phyloP scores from a whole-genome alignment of 2,888 invertebrate genomes.

The Agrotis clavis region DNA sequence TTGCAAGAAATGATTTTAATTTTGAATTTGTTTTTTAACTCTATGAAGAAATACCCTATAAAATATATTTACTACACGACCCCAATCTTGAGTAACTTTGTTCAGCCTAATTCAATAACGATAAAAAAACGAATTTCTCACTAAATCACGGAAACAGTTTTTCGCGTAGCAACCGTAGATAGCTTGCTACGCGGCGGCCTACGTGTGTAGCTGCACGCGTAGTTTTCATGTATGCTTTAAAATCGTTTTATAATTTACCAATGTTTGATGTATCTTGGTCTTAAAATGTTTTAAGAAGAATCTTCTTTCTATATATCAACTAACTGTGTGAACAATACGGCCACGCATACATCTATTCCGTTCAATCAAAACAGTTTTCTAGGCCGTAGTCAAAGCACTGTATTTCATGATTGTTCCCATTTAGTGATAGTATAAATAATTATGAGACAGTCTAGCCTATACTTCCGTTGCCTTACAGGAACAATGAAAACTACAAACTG shows the following conservation, averaged over 20 bases:
- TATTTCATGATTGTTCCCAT: conserved; percentile 13
- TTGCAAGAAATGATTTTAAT: too few relatives aligned
- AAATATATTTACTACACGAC: not conserved
- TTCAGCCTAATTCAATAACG: not conserved
- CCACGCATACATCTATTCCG: not conserved
- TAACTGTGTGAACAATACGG: not conserved
- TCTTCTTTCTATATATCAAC: not conserved
- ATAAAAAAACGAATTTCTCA: not conserved
- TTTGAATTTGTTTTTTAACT: too few relatives aligned
- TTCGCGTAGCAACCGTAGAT: conserved; percentile 21
- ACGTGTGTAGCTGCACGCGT: not conserved
- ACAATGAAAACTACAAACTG: conserved; percentile 6
- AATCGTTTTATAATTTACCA: not conserved
- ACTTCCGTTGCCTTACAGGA: not conserved
- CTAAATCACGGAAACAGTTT: not conserved
- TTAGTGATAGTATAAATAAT: not conserved
- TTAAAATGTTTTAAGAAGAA: not conserved
- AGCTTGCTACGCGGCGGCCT: conserved; percentile 23
- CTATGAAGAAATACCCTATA: too few relatives aligned
- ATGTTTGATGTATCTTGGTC: not conserved
- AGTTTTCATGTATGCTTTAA: not conserved
- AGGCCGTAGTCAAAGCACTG: conserved; percentile 8
- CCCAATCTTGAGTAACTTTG: not conserved
- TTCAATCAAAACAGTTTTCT: conserved; percentile 14
- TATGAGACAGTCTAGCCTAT: not conserved